phyloP scores from a whole-genome alignment of 2,888 invertebrate species.

The Sipha maydis region DNA sequence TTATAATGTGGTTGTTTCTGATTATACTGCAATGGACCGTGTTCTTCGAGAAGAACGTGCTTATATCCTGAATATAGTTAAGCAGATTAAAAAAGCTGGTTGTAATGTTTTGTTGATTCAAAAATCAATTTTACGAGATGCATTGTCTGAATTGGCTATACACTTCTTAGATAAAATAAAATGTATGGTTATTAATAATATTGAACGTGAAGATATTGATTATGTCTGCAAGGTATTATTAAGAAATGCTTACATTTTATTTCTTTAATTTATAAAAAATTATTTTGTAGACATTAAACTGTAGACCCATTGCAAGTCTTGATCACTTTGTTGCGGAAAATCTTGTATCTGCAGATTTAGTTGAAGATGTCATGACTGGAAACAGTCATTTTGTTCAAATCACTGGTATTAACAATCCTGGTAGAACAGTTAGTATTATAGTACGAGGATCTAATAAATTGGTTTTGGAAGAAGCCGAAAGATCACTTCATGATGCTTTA shows the following conservation, averaged over 20 bases:
- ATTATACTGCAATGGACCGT: conserved; percentile 99
- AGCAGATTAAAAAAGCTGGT: conserved; percentile 97
- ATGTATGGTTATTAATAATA: conserved; percentile 96
- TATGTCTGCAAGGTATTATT: conserved; percentile 87
- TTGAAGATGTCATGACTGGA: conserved; percentile 91
- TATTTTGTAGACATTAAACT: conserved; percentile 77
- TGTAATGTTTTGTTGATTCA: conserved; percentile 96
- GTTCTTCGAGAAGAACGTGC: conserved; percentile 96
- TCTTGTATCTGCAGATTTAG: conserved; percentile 90
- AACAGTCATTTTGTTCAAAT: conserved; percentile 92
- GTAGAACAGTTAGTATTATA: conserved; percentile 90
- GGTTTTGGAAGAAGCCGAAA: conserved; percentile 82
- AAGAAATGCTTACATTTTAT: not conserved
- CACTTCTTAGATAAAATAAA: conserved; percentile 99
- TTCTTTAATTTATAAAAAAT: not conserved
- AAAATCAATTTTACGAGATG: conserved; percentile 84
- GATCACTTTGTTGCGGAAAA: conserved; percentile 96
- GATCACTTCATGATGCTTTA: conserved; percentile 85
- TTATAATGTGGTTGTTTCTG: conserved; percentile 93
- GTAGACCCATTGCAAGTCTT: conserved; percentile 96
- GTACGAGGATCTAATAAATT: conserved; percentile 89
- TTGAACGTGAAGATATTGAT: conserved; percentile 98
- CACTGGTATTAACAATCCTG: conserved; percentile 86
- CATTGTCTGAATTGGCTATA: conserved; percentile 94
- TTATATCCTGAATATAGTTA: conserved; percentile 97